phyloP scores from a whole-genome alignment of 2,888 invertebrate genomes.

The Galerucella nymphaeae region DNA sequence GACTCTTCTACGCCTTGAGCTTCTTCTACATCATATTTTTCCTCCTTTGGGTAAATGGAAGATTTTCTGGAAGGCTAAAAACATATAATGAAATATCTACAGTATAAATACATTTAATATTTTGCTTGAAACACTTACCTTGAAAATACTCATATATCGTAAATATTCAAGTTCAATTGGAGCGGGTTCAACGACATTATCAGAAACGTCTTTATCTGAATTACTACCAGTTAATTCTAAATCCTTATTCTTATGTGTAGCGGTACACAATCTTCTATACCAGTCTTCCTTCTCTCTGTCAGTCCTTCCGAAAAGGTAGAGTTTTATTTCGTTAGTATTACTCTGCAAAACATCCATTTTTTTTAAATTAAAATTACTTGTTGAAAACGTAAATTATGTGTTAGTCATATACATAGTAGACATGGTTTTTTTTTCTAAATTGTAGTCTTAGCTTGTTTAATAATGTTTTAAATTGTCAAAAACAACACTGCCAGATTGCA shows the following conservation, averaged over 20 bases:
- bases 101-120: not conserved
- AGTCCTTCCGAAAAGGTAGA: slow-evolving; percentile 76
- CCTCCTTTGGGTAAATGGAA: slow-evolving; percentile 35
- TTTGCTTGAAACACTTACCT: slow-evolving; percentile 45
- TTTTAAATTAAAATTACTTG: not conserved
- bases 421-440: too few relatives aligned
- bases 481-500: too few relatives aligned
- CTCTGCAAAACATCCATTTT: slow-evolving; percentile 43
- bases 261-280: slow-evolving; percentile 67
- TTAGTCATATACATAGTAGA: too few relatives aligned
- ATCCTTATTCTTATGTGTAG: slow-evolving; percentile 48
- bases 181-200: slow-evolving; percentile 37
- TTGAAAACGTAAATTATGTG: not conserved
- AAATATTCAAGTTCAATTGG: slow-evolving; percentile 56
- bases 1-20: slow-evolving; percentile 39
- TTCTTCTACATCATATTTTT: slow-evolving; percentile 33
- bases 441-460: too few relatives aligned
- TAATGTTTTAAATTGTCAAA: too few relatives aligned
- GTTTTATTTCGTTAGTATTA: slow-evolving; percentile 51
- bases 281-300: slow-evolving; percentile 92
- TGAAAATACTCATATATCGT: slow-evolving; percentile 59
- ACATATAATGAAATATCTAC: slow-evolving; percentile 1
- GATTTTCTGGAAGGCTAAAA: slow-evolving; percentile 43
- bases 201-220: slow-evolving; percentile 35
- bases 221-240: slow-evolving; percentile 22